Evolutionary conservation across 2,113 vertebrate species (phyloP), one percentile per base, ranked within the genome.

Genomic region (Puma concolor): DNA sequence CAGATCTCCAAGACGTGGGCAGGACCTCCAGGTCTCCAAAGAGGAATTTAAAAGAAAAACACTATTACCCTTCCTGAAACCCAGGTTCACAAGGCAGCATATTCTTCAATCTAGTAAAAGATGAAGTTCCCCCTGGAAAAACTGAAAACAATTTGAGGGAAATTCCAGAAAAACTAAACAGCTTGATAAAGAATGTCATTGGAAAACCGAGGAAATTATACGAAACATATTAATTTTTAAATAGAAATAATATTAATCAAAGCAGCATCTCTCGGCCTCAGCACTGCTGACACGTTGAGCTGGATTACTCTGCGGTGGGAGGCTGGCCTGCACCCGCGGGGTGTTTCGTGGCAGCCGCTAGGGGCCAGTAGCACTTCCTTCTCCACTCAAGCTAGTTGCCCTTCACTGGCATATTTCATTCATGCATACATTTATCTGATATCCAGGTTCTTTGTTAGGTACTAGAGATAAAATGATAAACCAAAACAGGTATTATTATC

Each of bases 321-420:
- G 48, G 5, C 54, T 0, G 10, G 21, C 50, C 27, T 2, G 21
- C 0, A 5, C 13, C 0, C 2, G 7, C 0, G 0, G 0, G 52
- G 11, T 0, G 17, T 19, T 25, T 0, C 0, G 74, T 7, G 14
- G 36, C 2, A 2, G 60, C 83, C 60, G n/a, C 48, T 1, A 82
- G 66, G 50, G 1, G 83, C 19, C 67, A 63, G 54, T 0, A 36
- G 57, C 36, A 4, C 66, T 1, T 16, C 15, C 66, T 38, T 27
- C 36, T 16, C 33, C 17, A 2, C 0, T 21, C 2, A 0, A 52
- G 0, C 13, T 8, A 31, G 21, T 1, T 1, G 9, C 25, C 29
- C 71, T 54, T 69, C 50, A 2, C 0, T 4, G 7, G 41, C 36
- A n/a, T 16, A 48, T 33, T 13, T 21, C 38, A 5, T 19, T 29